Evolutionary conservation across 2,113 vertebrate genomes (phyloP).

Genomic region (Puffinus mauretanicus): DNA sequence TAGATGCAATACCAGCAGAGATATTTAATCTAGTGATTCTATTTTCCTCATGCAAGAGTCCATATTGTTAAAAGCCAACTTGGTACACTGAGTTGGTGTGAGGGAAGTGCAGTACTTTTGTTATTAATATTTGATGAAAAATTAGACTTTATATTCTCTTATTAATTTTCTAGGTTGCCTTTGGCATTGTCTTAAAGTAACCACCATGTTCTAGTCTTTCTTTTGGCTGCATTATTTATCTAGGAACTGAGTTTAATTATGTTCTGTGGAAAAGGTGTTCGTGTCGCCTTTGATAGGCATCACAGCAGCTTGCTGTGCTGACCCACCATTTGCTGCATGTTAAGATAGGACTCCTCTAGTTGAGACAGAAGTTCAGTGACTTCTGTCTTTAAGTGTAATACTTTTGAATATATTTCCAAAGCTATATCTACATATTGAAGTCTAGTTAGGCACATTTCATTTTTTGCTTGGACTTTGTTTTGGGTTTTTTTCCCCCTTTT

Average conservation of each 20-base stretch:
- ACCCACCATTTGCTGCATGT: neutral
- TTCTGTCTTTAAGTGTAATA: neutral
- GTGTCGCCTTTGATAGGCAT: neutral
- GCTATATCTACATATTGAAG: neutral
- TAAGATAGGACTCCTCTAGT: neutral
- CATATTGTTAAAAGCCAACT: neutral
- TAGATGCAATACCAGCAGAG: neutral
- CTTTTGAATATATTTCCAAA: neutral
- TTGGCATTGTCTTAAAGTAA: neutral
- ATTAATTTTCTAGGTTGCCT: neutral
- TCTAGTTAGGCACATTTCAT: neutral
- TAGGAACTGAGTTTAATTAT: neutral
- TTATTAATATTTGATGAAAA: neutral
- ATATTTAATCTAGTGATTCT: neutral
- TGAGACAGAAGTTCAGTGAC: neutral
- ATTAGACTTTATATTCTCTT: neutral
- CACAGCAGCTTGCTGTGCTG: neutral
- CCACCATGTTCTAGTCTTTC: neutral
- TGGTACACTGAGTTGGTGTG: neutral
- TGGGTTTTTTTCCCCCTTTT: rapidly evolving
- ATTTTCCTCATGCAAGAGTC: neutral
- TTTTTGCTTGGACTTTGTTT: neutral
- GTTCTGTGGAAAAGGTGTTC: neutral
- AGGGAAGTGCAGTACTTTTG: neutral
- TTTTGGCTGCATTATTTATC: neutral